A percentile compares a stretch with the other conserved stretches of the same genome.
Evolutionary conservation across 2,888 invertebrate genomes (phyloP).

Genomic region (Leuctra nigra): DNA sequence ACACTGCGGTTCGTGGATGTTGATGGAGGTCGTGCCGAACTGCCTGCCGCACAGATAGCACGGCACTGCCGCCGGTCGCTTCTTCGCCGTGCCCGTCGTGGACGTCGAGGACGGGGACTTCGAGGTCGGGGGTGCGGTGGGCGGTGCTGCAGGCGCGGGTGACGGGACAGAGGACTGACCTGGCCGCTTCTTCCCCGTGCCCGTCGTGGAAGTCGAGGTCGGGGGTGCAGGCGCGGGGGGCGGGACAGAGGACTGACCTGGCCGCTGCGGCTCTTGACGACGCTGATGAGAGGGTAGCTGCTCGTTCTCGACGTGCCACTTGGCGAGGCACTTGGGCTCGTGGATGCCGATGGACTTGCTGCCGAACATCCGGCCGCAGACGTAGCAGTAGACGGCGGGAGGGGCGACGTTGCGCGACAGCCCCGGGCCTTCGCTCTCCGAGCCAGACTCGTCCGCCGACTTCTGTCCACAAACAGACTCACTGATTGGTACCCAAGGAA

Average conservation of each 20-base stretch:
- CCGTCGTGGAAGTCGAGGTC: slow-evolving; percentile 5
- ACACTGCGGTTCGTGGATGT: slow-evolving; percentile 61
- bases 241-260: slow-evolving; percentile 7
- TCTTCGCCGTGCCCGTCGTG: neutral
- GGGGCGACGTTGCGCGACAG: slow-evolving; percentile 15
- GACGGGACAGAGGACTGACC: neutral
- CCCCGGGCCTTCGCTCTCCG: no score
- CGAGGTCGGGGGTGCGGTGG: slow-evolving; percentile 5
- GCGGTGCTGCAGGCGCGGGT: neutral
- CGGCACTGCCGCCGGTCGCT: slow-evolving; percentile 33
- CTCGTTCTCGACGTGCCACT: slow-evolving; percentile 53
- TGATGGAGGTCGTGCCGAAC: slow-evolving; percentile 55
- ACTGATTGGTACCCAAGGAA: no score
- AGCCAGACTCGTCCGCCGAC: neutral
- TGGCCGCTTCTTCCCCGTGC: no score
- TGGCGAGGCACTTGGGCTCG: slow-evolving; percentile 59
- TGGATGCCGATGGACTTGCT: slow-evolving; percentile 56
- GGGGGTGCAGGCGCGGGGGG: neutral
- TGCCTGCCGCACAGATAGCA: slow-evolving; percentile 60
- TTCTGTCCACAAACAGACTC: no score
- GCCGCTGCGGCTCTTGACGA: slow-evolving; percentile 49
- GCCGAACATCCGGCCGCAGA: slow-evolving; percentile 60
- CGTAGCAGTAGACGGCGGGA: slow-evolving; percentile 48
- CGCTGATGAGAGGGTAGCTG: slow-evolving; percentile 47
- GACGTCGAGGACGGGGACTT: neutral